These are phyloP conservation scores for Microtus oregoni DNA, from an alignment of 2,113 vertebrate species.

Conservation along the genomic window DNA sequence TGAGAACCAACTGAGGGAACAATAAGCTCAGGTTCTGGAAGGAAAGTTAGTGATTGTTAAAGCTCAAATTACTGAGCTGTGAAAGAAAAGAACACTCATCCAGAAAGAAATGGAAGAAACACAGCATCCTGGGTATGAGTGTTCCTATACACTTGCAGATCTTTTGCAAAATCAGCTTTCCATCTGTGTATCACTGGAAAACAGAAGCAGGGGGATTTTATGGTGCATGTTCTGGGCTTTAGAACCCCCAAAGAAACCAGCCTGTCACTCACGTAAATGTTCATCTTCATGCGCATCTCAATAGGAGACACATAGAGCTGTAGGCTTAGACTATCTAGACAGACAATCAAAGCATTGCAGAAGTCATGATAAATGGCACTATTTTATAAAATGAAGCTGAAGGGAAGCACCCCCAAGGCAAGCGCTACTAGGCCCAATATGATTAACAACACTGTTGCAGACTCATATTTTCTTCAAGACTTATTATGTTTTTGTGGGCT, in stretches of 20 bases:
- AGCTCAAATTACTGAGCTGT: neutral
- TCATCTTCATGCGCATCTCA: neutral
- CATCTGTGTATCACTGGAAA: neutral
- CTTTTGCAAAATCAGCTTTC: neutral
- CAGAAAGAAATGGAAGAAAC: neutral
- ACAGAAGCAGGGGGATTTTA: neutral
- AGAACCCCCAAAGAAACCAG: neutral
- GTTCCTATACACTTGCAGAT: conserved; percentile 1
- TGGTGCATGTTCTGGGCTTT: neutral
- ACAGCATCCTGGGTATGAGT: neutral
- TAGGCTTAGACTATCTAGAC: neutral
- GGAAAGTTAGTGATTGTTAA: neutral
- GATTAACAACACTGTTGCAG: neutral
- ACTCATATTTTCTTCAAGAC: neutral
- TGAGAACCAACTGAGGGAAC: neutral
- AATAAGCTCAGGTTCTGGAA: neutral
- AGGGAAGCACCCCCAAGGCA: neutral
- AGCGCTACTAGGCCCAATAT: neutral
- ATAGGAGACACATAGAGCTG: neutral
- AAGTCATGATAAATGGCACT: neutral
- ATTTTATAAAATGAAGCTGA: neutral
- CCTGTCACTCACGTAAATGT: neutral
- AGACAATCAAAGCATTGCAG: neutral
- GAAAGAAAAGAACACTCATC: neutral
- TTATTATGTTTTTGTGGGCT: neutral